A percentile compares a stretch with the other conserved stretches of the same genome.
Evolutionary conservation across 2,888 invertebrate genomes (phyloP).

Genomic region (Plagodis pulveraria): DNA sequence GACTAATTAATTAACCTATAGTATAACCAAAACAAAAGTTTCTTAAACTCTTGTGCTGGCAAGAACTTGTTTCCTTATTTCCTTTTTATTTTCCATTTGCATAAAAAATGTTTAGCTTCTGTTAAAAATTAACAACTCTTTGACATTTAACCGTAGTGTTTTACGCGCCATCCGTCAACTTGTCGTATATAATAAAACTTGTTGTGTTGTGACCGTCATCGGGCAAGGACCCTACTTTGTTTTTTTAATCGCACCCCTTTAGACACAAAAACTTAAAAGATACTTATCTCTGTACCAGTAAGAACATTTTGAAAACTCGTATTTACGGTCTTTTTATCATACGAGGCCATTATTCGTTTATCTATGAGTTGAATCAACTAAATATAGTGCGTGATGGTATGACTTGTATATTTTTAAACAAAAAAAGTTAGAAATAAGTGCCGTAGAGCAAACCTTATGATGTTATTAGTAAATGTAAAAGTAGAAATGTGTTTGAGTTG

Average conservation of each 20-base stretch:
- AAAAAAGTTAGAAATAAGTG: background rate
- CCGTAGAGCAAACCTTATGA: no score
- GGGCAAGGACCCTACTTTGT: constrained; percentile 67
- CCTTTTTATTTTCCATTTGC: no score
- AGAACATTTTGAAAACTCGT: constrained; percentile 59
- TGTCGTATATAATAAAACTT: constrained; percentile 74
- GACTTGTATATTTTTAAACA: constrained; percentile 6
- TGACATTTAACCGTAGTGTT: constrained; percentile 50
- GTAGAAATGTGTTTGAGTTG: no score
- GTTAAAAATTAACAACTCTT: constrained; percentile 46
- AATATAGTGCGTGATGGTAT: constrained; percentile 47
- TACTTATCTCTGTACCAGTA: constrained; percentile 60
- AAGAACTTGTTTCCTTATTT: no score
- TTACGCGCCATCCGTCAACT: constrained; percentile 71
- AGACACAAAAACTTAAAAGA: constrained; percentile 58
- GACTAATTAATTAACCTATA: no score
- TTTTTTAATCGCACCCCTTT: constrained; percentile 66
- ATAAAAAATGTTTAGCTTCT: constrained; percentile 28
- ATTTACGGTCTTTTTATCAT: constrained; percentile 68
- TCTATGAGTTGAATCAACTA: constrained; percentile 41
- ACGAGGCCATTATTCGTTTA: constrained; percentile 42
- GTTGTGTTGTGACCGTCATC: constrained; percentile 60
- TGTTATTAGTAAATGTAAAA: no score
- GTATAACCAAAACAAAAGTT: no score
- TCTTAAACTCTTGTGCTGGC: no score